Conservation (phyloP, 2,797 vertebrate genomes). For the Masticophis lateralis region DNA sequence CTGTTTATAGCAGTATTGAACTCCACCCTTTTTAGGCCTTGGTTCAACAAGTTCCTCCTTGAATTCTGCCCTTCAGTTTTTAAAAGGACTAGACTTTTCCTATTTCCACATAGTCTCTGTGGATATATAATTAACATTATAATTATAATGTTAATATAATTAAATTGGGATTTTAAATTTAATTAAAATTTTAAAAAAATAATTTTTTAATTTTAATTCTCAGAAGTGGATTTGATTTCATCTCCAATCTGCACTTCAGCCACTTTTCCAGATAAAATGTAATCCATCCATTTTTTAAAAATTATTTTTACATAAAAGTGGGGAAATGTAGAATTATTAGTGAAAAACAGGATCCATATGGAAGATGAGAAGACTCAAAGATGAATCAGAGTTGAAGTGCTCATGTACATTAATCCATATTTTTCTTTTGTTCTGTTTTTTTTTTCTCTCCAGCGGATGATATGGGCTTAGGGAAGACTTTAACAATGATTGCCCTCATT, state of each 20-base stretch:
- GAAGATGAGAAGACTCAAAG: not conserved
- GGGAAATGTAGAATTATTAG: not conserved
- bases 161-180: no score
- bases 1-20: not conserved
- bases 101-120: not conserved
- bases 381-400: not conserved
- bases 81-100: not conserved
- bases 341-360: not conserved
- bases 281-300: not conserved
- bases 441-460: conserved; percentile 84
- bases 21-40: not conserved
- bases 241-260: not conserved
- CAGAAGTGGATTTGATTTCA: not conserved
- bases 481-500: conserved; percentile 91
- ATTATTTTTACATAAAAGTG: not conserved
- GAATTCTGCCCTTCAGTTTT: not conserved
- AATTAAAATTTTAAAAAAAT: no score
- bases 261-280: not conserved
- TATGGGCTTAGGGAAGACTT: conserved; percentile 96
- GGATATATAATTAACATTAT: not conserved
- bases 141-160: no score
- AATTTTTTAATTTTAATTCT: not conserved
- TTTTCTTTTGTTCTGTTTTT: not conserved
- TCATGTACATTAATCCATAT: not conserved
- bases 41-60: not conserved